Conservation (phyloP, 2,113 vertebrate species). For the Paracyprichromis sp. region DNA sequence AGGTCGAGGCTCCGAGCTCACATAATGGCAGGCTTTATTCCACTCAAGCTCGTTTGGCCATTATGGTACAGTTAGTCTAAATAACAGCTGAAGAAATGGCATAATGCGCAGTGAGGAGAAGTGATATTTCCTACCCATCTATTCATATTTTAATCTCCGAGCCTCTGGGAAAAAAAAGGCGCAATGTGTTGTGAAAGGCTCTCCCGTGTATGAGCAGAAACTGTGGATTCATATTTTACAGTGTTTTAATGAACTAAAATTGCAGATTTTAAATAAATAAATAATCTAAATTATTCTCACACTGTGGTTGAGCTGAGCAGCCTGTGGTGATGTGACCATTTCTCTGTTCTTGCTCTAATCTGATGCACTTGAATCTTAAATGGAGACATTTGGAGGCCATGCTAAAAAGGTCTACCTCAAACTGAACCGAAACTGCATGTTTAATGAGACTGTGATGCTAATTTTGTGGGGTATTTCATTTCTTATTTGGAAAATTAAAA, state of each 20-base stretch:
- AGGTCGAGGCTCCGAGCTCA: slow-evolving; percentile 12
- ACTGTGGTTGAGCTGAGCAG: neutral
- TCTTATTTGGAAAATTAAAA: neutral
- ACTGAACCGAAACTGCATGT: neutral
- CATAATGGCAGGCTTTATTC: slow-evolving; percentile 33
- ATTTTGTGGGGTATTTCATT: neutral
- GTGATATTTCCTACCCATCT: neutral
- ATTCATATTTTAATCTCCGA: neutral
- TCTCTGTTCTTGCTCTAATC: neutral
- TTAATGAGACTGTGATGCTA: neutral
- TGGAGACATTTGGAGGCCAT: neutral
- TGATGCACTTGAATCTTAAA: neutral
- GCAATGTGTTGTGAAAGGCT: neutral
- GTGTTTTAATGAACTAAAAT: neutral
- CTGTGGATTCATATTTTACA: neutral
- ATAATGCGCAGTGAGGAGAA: neutral
- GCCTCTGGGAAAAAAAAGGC: neutral
- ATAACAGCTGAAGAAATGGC: slow-evolving; percentile 5
- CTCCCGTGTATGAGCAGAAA: neutral
- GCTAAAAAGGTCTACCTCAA: neutral
- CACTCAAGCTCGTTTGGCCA: slow-evolving; percentile 2
- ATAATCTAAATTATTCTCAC: neutral
- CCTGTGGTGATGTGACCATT: neutral
- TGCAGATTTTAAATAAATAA: neutral
- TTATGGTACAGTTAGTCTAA: slow-evolving; percentile 11